Percentiles rank a stretch among this genome's conserved stretches.
phyloP scores from a whole-genome alignment of 2,888 invertebrate species.

The Clostera curtula region DNA sequence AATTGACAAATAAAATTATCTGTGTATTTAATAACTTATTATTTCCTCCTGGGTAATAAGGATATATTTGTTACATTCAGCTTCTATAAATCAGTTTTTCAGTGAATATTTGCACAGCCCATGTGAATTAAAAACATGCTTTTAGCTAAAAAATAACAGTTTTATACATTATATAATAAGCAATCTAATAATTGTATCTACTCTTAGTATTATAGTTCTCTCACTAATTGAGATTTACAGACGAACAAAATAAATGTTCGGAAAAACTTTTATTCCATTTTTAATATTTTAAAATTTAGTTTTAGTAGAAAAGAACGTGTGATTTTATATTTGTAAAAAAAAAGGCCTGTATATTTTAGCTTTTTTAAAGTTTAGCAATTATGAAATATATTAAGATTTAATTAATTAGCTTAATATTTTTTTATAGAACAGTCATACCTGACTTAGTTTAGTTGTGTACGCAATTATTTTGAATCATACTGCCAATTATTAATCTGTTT shows the following conservation, averaged over 20 bases:
- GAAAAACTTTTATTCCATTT: constrained; percentile 15
- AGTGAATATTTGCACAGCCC: constrained; percentile 22
- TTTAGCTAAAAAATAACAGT: constrained; percentile 32
- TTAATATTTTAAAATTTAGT: constrained; percentile 18
- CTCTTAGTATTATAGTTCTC: constrained; percentile 31
- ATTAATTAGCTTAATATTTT: constrained; percentile 25
- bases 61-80: neutral
- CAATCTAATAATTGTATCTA: constrained; percentile 58
- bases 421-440: constrained; percentile 35
- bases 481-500: constrained; percentile 53
- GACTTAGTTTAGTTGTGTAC: constrained; percentile 38
- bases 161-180: constrained; percentile 45
- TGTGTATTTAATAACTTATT: no score
- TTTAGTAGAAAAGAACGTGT: constrained; percentile 32
- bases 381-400: constrained; percentile 26
- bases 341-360: constrained; percentile 62
- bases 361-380: constrained; percentile 25
- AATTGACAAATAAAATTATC: no score
- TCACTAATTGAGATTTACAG: constrained; percentile 38
- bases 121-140: constrained; percentile 21
- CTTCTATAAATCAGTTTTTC: neutral
- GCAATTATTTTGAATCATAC: constrained; percentile 44
- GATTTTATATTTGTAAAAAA: constrained; percentile 41
- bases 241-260: constrained; percentile 11
- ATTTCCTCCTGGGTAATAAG: no score